These are phyloP conservation scores for Lynx canadensis DNA, from an alignment of 2,113 vertebrate genomes.

Conservation along the genomic window DNA sequence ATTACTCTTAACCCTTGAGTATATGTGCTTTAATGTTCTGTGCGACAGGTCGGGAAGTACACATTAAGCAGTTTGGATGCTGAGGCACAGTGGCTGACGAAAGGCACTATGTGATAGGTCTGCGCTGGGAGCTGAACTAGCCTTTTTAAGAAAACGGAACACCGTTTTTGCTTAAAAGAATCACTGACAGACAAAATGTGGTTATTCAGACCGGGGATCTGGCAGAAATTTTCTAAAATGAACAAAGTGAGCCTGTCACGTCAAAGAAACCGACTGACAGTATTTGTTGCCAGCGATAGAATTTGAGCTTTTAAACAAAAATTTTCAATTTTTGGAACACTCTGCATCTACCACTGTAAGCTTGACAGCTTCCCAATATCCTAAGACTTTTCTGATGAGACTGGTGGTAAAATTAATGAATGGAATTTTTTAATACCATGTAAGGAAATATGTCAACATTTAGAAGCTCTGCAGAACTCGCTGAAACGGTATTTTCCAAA, in stretches of 20 bases:
- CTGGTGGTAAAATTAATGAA: background rate
- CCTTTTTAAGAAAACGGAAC: background rate
- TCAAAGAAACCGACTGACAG: constrained; percentile 44
- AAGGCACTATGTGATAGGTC: background rate
- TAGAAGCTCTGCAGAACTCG: background rate
- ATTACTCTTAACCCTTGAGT: background rate
- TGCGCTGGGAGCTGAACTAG: background rate
- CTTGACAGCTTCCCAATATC: background rate
- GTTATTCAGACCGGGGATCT: constrained; percentile 10
- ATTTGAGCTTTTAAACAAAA: constrained; percentile 37
- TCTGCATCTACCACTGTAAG: background rate
- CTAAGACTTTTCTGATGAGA: background rate
- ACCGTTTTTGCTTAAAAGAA: constrained; percentile 27
- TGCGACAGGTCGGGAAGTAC: background rate
- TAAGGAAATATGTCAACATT: background rate
- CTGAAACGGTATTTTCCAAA: background rate
- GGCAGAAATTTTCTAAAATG: constrained; percentile 57
- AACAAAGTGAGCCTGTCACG: constrained; percentile 38
- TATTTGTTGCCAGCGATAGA: constrained; percentile 45
- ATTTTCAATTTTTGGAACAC: constrained; percentile 8
- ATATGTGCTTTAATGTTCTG: no score
- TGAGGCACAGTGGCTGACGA: background rate
- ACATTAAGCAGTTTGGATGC: background rate
- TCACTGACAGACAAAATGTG: constrained; percentile 1
- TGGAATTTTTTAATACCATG: background rate